Conservation (phyloP, 2,113 vertebrate genomes). For the Crotalus tigris region DNA sequence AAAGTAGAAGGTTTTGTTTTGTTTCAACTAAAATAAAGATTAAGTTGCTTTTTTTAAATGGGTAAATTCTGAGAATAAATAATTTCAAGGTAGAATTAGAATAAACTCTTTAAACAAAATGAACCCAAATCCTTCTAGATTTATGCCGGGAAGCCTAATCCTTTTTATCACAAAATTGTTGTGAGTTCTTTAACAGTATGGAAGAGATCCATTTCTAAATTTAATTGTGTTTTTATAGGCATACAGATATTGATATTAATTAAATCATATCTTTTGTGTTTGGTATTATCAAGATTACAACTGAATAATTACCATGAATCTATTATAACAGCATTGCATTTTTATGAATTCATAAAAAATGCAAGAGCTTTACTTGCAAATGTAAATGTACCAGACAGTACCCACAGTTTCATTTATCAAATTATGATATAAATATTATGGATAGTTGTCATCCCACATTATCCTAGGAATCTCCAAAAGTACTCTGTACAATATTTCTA, state of each 20-base stretch:
- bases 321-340: neutral
- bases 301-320: conserved; percentile 38
- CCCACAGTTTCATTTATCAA: conserved; percentile 22
- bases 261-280: neutral
- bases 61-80: conserved; percentile 15
- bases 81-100: neutral
- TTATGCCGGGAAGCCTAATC: conserved; percentile 6
- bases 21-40: neutral
- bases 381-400: conserved; percentile 32
- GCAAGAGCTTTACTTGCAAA: neutral
- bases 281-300: conserved; percentile 8
- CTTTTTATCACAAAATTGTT: conserved; percentile 21
- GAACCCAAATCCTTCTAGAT: neutral
- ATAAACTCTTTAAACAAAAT: conserved; percentile 17
- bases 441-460: neutral
- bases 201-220: conserved; percentile 23
- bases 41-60: neutral
- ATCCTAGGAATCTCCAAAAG: neutral
- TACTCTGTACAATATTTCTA: neutral
- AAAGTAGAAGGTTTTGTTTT: neutral
- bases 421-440: conserved; percentile 32
- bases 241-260: neutral
- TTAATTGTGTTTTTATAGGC: conserved; percentile 13
- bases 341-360: conserved; percentile 31
- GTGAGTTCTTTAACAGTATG: neutral